Evolutionary conservation across 2,888 invertebrate genomes (phyloP), one percentile per base, ranked within the genome.

Genomic region (Tinea semifulvella): DNA sequence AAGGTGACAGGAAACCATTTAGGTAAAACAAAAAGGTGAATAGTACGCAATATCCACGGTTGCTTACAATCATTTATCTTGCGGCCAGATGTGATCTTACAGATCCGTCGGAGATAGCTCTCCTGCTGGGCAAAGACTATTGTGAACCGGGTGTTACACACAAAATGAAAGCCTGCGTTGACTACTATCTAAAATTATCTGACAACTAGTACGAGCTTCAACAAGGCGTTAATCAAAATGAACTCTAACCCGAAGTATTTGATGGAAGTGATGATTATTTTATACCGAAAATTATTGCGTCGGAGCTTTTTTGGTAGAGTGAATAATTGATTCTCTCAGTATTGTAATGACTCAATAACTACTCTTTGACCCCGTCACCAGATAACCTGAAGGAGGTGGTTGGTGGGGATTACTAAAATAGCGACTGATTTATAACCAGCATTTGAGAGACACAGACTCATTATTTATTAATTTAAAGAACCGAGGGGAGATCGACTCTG

Each of bases 171-270:
- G 38, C 18, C 44, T 36, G 18, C 31, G 36, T 35, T 35, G 36
- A 44, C 36, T 38, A 35, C 36, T 43, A 44, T 43, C 42, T 28
- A 17, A 14, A 42, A 44, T 46, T 58, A 58, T 58, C 56, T 56
- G 57, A 58, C 58, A 60, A 20, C n/a, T 7, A 31, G 7, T 31
- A n/a, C 5, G 31, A n/a, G n/a, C 14, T 22, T 22, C 44, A 58
- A 56, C 56, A 56, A 22, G 54, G 52, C 52, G 57, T 54, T 62
- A 61, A 62, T 57, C 60, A 56, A 56, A 57, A 55, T 59, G 54
- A 60, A 58, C 59, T 58, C 56, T 59, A 55, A 59, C 56, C 56
- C 17, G 14, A 22, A 40, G 22, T 38, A 19, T 38, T n/a, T 38
- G 31, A 31, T 31, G 10, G 26, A 26, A 14, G 31, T 17, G 38